Base-by-base conservation (phyloP, 1,140 invertebrate genomes). In the Diploscapter pachys region DNA sequence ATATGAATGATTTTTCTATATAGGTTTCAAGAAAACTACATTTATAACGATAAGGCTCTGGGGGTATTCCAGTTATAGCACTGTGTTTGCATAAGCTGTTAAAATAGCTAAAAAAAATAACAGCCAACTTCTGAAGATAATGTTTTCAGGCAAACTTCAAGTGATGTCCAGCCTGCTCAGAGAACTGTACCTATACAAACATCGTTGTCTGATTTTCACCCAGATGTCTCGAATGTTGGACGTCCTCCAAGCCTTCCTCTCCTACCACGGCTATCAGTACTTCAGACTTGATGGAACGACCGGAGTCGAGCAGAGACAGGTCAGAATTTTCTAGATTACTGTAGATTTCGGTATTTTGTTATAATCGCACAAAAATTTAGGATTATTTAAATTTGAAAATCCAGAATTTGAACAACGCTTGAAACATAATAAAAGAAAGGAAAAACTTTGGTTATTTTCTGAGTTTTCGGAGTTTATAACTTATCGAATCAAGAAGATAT, bases 171-270 rank as follows among this genome's bases (percentile, higher is more conserved):
- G 88, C 65, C 87, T 99, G 62, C 87, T 99, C 71, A 89, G 93
- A 63, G 89, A 92, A 80, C 86, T 99, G 5, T 95, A 95, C 86
- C 86, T 86, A 4, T 93, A 89, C 11, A 90, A 89, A 71, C 96
- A 99, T 87, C 89, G 96, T 78, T 95, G 94, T 63, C 88, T 99
- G 0, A 95, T 99, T 78, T 99, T 99, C 87, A 99, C 97, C n/a
- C 96, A 99, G 89, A 99, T 99, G 97, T 98, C 97, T 4, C 91
- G 93, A 84, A 98, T 99, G 94, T 88, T 99, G 77, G 96, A 99
- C 87, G 93, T 99, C 62, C 88, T 99, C 8, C 96, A 99, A 89
- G 91, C 92, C 9, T 99, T 99, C 87, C 90, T 99, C 2, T 96
- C 94, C 86, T 93, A 93, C 86, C 95, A 98, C 87, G 96, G 96